Evolutionary conservation across 2,888 invertebrate species (phyloP), one percentile per base, ranked within the genome.

Genomic region (Drosophila borealis): DNA sequence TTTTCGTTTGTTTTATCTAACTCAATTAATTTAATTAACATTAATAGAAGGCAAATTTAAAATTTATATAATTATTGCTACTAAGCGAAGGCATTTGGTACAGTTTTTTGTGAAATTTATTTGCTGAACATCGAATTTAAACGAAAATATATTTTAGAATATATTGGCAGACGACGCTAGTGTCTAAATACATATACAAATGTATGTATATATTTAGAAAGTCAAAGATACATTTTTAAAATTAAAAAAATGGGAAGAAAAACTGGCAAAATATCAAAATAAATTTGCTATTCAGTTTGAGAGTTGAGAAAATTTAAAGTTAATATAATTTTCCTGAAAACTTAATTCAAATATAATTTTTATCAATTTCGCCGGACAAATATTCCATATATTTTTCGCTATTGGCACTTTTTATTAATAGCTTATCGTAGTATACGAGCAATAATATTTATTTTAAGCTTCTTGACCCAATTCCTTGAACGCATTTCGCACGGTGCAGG

Each of bases 401-500:
- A 6, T 50, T 13, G 10, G 29, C 44, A n/a, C 8, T 17, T n/a
- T 9, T 17, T 10, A n/a, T 25, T 29, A 10, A 10, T 37, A 41
- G 13, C 14, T 19, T 33, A 9, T 44, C 10, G 13, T 11, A 11
- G 17, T 19, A 33, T 36, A 33, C 4, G 33, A 17, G n/a, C 44
- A 44, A 42, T 55, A 44, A 29, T 50, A 37, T 60, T 68, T 69
- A 48, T 53, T 46, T 59, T 51, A 69, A 75, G 70, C 63, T 46
- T 39, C 53, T 76, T 70, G 77, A 64, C 74, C 72, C 48, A 66
- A 66, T 66, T 77, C 59, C 61, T 34, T 34, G 39, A 34, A 37
- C 34, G 73, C 46, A 63, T 78, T 73, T 75, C 62, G 59, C 78
- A 46, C 75, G 17, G 78, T 74, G 78, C 59, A 72, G 29, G 37